Percentiles rank a stretch among this genome's conserved stretches.
These are phyloP conservation scores for Caprella mutica DNA, from an alignment of 2,888 invertebrate species.

Conservation along the genomic window DNA sequence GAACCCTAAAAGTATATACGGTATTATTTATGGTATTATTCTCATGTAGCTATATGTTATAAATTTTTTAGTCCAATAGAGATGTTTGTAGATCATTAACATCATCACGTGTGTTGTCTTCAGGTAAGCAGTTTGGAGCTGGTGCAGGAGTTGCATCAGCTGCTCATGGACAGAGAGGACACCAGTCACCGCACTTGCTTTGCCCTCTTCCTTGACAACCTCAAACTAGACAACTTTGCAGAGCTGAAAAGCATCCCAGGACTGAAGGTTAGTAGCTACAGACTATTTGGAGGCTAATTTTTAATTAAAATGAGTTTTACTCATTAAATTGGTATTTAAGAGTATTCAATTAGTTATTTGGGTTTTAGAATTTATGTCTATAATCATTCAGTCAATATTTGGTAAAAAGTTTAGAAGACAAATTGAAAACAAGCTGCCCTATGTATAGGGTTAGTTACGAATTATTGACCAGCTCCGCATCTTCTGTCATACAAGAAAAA, in stretches of 20 bases:
- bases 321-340: too few species aligned
- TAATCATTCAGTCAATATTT: too few species aligned
- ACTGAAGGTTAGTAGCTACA: constrained; percentile 51
- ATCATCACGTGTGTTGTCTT: not conserved
- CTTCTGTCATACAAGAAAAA: too few species aligned
- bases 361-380: too few species aligned
- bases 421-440: too few species aligned
- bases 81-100: not conserved
- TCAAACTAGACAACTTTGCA: constrained; percentile 90
- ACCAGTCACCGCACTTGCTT: constrained; percentile 98
- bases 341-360: too few species aligned
- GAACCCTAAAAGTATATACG: not conserved
- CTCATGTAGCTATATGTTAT: not conserved
- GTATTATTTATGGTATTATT: not conserved
- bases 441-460: too few species aligned
- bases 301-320: too few species aligned
- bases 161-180: constrained; percentile 95
- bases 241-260: constrained; percentile 94
- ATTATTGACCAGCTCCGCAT: too few species aligned
- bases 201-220: constrained; percentile 85
- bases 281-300: too few species aligned
- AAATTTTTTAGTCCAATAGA: not conserved
- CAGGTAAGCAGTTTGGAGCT: constrained; percentile 93
- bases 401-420: too few species aligned
- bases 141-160: constrained; percentile 93